phyloP scores from a whole-genome alignment of 1,140 invertebrate genomes.

The Solenopsis invicta region DNA sequence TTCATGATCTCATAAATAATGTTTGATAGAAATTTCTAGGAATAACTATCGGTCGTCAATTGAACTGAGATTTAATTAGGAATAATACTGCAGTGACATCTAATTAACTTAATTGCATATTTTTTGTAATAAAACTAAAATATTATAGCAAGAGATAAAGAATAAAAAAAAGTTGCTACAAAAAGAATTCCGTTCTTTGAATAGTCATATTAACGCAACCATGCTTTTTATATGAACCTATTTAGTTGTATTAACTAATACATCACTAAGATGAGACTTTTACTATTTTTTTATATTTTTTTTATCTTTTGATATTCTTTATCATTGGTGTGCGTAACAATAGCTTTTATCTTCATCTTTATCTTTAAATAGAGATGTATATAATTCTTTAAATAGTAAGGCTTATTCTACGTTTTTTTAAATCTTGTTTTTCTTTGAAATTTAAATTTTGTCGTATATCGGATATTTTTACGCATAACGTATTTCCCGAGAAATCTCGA shows the following conservation, averaged over 20 bases:
- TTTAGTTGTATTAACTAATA: slow-evolving; percentile 11
- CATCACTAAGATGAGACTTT: not conserved
- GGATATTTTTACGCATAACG: not conserved
- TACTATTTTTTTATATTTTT: not conserved
- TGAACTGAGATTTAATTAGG: not conserved
- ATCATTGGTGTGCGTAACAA: not conserved
- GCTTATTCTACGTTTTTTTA: not conserved
- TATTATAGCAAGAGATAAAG: not conserved
- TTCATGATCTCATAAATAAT: slow-evolving; percentile 15
- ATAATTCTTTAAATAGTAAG: not conserved
- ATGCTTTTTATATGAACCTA: not conserved
- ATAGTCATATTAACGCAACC: not conserved
- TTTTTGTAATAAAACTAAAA: slow-evolving; percentile 11
- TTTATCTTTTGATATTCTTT: not conserved
- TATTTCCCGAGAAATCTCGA: not conserved
- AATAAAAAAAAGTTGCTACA: not conserved
- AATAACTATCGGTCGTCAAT: not conserved
- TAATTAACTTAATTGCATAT: slow-evolving; percentile 6
- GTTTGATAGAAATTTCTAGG: not conserved
- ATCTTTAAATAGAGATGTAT: not conserved
- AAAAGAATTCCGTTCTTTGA: not conserved
- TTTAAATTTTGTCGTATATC: not conserved
- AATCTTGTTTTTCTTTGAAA: not conserved
- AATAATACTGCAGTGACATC: not conserved
- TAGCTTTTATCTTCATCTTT: not conserved